Evolutionary conservation across 2,888 invertebrate species (phyloP).

Genomic region (Eutolmus rufibarbis): DNA sequence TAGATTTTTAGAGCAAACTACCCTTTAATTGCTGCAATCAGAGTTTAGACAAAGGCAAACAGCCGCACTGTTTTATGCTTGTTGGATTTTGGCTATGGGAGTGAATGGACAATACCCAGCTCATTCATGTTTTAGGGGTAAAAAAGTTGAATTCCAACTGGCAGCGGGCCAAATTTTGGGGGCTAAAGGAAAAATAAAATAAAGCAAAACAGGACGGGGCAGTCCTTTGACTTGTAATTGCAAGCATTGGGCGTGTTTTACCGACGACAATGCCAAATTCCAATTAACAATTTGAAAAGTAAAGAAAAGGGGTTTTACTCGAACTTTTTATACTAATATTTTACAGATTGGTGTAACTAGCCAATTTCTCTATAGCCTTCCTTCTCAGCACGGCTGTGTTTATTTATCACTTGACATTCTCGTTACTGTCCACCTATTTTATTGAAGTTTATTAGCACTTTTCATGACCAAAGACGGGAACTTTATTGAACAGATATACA

Average conservation of each 20-base stretch:
- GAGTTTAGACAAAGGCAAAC: not conserved
- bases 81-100: not conserved
- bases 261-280: not conserved
- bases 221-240: not conserved
- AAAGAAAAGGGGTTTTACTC: not conserved
- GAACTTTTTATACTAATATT: not conserved
- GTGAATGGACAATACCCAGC: not conserved
- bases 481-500: too few relatives aligned
- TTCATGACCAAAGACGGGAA: too few relatives aligned
- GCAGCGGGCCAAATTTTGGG: not conserved
- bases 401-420: not conserved
- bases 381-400: not conserved
- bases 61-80: not conserved
- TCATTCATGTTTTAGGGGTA: not conserved
- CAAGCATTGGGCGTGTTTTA: not conserved
- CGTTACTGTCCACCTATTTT: not conserved
- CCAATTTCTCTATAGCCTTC: not conserved
- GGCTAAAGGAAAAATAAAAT: not conserved
- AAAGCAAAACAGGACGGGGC: not conserved
- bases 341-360: not conserved
- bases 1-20: conserved; percentile 3
- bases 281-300: not conserved
- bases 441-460: too few relatives aligned
- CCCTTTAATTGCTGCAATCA: conserved; percentile 15
- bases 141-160: not conserved